These are phyloP conservation scores for Archips crataeganus DNA, from an alignment of 2,888 invertebrate species.

Conservation along the genomic window DNA sequence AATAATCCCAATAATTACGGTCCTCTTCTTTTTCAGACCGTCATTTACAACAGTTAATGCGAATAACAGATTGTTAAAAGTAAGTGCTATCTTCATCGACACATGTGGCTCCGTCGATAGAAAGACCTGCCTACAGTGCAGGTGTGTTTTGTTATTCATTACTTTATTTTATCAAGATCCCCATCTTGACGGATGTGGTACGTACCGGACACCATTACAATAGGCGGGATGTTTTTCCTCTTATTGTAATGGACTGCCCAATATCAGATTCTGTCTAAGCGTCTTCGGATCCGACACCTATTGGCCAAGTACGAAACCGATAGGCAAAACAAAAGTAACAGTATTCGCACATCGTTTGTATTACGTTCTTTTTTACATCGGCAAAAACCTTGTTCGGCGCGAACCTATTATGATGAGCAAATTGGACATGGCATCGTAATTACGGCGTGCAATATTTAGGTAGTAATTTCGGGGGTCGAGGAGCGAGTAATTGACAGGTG, in stretches of 20 bases:
- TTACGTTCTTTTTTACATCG: constrained; percentile 69
- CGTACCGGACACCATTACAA: constrained; percentile 76
- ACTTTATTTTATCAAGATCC: constrained; percentile 77
- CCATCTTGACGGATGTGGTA: constrained; percentile 77
- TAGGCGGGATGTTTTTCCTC: constrained; percentile 72
- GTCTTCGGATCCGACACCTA: constrained; percentile 59
- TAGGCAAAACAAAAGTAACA: constrained; percentile 79
- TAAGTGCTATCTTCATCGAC: constrained; percentile 68
- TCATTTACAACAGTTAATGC: constrained; percentile 49
- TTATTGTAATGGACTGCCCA: constrained; percentile 69
- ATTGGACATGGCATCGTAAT: constrained; percentile 75
- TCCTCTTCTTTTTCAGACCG: constrained; percentile 54
- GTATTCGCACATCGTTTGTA: constrained; percentile 74
- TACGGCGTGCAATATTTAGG: constrained; percentile 72
- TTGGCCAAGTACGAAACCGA: constrained; percentile 71
- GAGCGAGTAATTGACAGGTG: constrained; percentile 60
- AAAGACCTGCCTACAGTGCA: constrained; percentile 64
- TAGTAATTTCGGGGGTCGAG: constrained; percentile 66
- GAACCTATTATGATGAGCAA: constrained; percentile 74
- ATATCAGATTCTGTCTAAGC: constrained; percentile 60
- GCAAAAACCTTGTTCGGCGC: constrained; percentile 66
- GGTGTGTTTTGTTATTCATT: constrained; percentile 79
- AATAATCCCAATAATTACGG: constrained; percentile 47
- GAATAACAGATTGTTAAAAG: constrained; percentile 60
- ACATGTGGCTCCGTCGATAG: constrained; percentile 64